phyloP scores from a whole-genome alignment of 1,140 invertebrate species.

The Drosophila eugracilis region DNA sequence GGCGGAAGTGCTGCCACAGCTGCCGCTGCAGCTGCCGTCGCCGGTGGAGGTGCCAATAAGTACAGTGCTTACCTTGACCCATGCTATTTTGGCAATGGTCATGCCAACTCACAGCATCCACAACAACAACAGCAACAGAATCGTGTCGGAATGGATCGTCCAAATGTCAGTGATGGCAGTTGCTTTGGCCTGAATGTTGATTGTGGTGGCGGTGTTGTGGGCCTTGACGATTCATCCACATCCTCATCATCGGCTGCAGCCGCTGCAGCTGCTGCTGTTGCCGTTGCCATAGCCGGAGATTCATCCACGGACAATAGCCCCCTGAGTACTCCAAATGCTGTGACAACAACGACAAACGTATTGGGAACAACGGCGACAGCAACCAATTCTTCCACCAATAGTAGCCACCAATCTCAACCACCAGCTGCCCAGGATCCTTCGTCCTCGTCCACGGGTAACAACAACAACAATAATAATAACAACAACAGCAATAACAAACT shows the following conservation, averaged over 20 bases:
- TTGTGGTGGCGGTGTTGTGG: constrained; percentile 1
- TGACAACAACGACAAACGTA: background rate
- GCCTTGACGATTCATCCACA: background rate
- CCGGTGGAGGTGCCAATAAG: constrained; percentile 43
- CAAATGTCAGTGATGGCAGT: constrained; percentile 52
- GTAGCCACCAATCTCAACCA: background rate
- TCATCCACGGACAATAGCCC: constrained; percentile 56
- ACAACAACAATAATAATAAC: constrained; percentile 14
- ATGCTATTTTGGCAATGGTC: constrained; percentile 61
- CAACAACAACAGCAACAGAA: background rate
- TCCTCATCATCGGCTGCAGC: constrained; percentile 2
- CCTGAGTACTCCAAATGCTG: constrained; percentile 51
- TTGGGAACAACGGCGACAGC: background rate
- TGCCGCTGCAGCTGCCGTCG: background rate
- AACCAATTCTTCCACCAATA: constrained; percentile 7
- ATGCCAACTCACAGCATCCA: constrained; percentile 13
- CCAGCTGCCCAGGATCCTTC: constrained; percentile 9
- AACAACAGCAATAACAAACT: constrained; percentile 53
- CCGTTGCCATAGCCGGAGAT: constrained; percentile 15
- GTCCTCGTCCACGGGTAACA: constrained; percentile 16
- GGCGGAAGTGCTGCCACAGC: background rate
- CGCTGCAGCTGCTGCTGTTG: constrained; percentile 2
- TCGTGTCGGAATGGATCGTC: constrained; percentile 25
- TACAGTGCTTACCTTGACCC: constrained; percentile 76
- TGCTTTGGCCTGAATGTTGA: constrained; percentile 53